phyloP scores from a whole-genome alignment of 2,113 vertebrate genomes.

The Accipiter cooperii region DNA sequence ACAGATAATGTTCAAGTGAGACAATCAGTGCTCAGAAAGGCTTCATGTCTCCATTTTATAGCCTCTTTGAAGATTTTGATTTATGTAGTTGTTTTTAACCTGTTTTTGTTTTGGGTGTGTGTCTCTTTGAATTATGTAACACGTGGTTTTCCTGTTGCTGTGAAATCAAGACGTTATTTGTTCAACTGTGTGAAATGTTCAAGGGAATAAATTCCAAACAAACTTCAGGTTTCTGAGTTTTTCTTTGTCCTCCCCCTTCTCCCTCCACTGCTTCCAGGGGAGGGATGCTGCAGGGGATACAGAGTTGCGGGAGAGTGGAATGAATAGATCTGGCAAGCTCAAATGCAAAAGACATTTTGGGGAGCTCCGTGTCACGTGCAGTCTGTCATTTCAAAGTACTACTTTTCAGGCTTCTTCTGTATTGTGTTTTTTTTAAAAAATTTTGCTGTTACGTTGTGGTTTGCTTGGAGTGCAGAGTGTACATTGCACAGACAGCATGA shows the following conservation, averaged over 20 bases:
- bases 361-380: background rate
- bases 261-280: background rate
- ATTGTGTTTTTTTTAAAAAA: background rate
- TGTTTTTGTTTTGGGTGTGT: constrained; percentile 58
- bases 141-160: constrained; percentile 68
- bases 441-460: background rate
- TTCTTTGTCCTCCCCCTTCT: constrained; percentile 67
- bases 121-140: constrained; percentile 71
- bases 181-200: constrained; percentile 71
- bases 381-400: background rate
- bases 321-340: background rate
- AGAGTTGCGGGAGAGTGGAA: background rate
- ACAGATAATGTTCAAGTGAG: background rate
- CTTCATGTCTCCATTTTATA: constrained; percentile 25
- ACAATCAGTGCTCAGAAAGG: constrained; percentile 36
- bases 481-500: background rate
- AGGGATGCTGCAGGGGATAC: background rate
- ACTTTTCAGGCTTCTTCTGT: background rate
- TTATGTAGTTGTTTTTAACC: constrained; percentile 58
- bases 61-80: constrained; percentile 33
- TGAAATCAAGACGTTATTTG: constrained; percentile 70
- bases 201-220: constrained; percentile 81
- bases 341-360: background rate
- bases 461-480: background rate
- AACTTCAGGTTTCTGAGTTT: constrained; percentile 78